phyloP scores from a whole-genome alignment of 2,113 vertebrate genomes.

The Muntiacus muntjak region DNA sequence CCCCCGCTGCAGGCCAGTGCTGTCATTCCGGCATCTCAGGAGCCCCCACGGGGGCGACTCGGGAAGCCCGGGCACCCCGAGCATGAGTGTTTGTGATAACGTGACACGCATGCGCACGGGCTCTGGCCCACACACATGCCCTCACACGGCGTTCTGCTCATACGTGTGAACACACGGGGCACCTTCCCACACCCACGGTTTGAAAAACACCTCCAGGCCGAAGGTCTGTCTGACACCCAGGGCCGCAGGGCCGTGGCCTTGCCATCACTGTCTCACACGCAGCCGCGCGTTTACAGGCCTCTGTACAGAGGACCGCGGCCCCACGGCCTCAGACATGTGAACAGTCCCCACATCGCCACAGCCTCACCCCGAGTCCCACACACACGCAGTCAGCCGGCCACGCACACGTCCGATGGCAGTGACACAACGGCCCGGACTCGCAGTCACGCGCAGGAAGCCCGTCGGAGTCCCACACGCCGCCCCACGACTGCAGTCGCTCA shows the following conservation, averaged over 20 bases:
- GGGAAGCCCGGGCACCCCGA: background rate
- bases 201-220: background rate
- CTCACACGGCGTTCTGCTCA: background rate
- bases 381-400: background rate
- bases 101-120: fast-evolving
- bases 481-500: background rate
- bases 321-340: background rate
- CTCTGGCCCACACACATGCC: background rate
- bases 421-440: background rate
- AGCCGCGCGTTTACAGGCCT: background rate
- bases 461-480: background rate
- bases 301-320: background rate
- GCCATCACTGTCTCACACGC: background rate
- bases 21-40: background rate
- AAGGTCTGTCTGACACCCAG: background rate
- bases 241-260: background rate
- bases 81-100: background rate
- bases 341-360: background rate
- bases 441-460: background rate
- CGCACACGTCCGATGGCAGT: background rate
- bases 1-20: background rate
- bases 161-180: background rate
- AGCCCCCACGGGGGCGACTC: background rate
- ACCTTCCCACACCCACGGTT: background rate
- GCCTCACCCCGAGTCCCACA: background rate